Percentiles rank a stretch among this genome's conserved stretches.
Conservation (phyloP, 2,888 invertebrate genomes). For the Melanostoma scalare region DNA sequence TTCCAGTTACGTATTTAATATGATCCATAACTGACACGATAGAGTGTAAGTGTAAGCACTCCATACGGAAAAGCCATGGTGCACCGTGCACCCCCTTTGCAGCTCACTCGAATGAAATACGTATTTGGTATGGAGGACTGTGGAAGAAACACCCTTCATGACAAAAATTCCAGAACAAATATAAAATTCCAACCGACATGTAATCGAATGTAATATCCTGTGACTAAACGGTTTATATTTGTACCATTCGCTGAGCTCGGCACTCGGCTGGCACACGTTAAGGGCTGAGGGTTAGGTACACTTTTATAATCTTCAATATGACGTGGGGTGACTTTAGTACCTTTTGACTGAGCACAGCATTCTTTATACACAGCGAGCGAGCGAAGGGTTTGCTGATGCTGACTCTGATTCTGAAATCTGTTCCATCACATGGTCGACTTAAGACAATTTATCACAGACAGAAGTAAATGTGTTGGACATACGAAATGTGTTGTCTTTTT, state of each 20-base stretch:
- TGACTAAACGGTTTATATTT: conserved; percentile 82
- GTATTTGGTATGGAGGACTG: not conserved
- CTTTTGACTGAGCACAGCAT: conserved; percentile 47
- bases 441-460: conserved; percentile 73
- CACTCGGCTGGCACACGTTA: conserved; percentile 75
- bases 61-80: conserved; percentile 3
- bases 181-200: conserved; percentile 76
- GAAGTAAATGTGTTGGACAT: conserved; percentile 70
- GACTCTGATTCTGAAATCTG: conserved; percentile 76
- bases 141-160: conserved; percentile 33
- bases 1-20: conserved; percentile 70
- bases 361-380: conserved; percentile 18
- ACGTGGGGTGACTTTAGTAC: conserved; percentile 65
- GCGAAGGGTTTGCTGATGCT: not conserved
- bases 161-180: conserved; percentile 59
- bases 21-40: conserved; percentile 57
- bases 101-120: conserved; percentile 19
- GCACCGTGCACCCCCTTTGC: conserved; percentile 32
- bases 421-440: conserved; percentile 76
- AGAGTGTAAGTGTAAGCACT: conserved; percentile 33
- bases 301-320: conserved; percentile 50
- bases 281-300: conserved; percentile 38
- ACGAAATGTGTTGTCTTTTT: conserved; percentile 66
- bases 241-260: conserved; percentile 78
- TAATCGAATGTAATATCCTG: conserved; percentile 82